Evolutionary conservation across 2,113 vertebrate genomes (phyloP).

Genomic region (Scomber scombrus): DNA sequence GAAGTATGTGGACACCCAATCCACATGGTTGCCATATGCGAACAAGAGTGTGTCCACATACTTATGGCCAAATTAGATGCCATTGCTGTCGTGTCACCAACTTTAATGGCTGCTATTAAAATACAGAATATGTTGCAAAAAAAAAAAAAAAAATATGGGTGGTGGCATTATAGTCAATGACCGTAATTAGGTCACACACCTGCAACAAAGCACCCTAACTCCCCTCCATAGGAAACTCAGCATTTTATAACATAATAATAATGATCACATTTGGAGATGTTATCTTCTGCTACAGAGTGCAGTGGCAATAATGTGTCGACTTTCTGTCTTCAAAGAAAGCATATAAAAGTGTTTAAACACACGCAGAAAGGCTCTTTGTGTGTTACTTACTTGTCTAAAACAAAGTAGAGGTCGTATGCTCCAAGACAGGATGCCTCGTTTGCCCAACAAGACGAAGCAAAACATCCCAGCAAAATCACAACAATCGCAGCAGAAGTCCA

Average conservation of each 20-base stretch:
- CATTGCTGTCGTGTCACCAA: too few relatives aligned
- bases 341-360: too few relatives aligned
- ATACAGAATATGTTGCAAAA: too few relatives aligned
- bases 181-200: slow-evolving; percentile 7
- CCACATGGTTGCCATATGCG: not conserved
- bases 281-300: too few relatives aligned
- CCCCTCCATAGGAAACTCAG: not conserved
- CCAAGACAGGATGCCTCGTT: slow-evolving; percentile 87
- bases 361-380: too few relatives aligned
- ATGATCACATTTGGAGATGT: too few relatives aligned
- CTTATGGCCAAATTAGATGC: not conserved
- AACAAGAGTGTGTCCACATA: not conserved
- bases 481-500: slow-evolving; percentile 44
- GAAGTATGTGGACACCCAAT: too few relatives aligned
- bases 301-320: too few relatives aligned
- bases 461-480: slow-evolving; percentile 42
- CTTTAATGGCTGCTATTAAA: too few relatives aligned
- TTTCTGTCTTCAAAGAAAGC: too few relatives aligned
- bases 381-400: slow-evolving; percentile 91
- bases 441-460: slow-evolving; percentile 66
- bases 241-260: not conserved
- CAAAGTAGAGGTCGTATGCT: slow-evolving; percentile 94
- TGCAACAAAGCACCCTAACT: not conserved
- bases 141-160: too few relatives aligned
- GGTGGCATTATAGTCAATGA: too few relatives aligned